A percentile compares a stretch with the other conserved stretches of the same genome.
Conservation (phyloP, 2,113 vertebrate genomes). For the Talpa occidentalis region DNA sequence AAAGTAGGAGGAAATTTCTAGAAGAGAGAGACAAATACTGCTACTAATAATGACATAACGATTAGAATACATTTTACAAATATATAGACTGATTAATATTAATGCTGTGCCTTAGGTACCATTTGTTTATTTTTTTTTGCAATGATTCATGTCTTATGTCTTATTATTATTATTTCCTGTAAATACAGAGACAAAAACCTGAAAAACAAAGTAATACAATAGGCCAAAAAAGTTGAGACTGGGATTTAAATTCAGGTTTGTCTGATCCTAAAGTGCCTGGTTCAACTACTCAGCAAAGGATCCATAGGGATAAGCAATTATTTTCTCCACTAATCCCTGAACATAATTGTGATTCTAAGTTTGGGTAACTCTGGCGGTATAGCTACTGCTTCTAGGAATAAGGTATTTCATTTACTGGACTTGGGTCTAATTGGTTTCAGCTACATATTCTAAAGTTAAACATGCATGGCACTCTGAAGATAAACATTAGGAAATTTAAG, state of each 20-base stretch:
- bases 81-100: background rate
- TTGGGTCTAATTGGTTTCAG: background rate
- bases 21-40: background rate
- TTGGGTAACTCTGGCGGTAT: background rate
- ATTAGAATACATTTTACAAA: background rate
- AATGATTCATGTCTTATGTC: background rate
- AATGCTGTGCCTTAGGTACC: background rate
- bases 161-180: background rate
- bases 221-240: too few species aligned
- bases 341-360: background rate
- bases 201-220: background rate
- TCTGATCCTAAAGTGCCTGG: background rate
- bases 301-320: background rate
- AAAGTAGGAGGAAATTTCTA: background rate
- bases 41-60: background rate
- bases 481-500: background rate
- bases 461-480: background rate
- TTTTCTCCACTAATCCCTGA: background rate
- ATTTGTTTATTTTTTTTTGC: background rate
- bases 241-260: background rate
- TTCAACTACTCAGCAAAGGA: background rate
- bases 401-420: background rate
- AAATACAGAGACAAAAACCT: background rate
- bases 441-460: background rate
- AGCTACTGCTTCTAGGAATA: background rate